Evolutionary conservation across 2,113 vertebrate species (phyloP).

Genomic region (Meleagris gallopavo): DNA sequence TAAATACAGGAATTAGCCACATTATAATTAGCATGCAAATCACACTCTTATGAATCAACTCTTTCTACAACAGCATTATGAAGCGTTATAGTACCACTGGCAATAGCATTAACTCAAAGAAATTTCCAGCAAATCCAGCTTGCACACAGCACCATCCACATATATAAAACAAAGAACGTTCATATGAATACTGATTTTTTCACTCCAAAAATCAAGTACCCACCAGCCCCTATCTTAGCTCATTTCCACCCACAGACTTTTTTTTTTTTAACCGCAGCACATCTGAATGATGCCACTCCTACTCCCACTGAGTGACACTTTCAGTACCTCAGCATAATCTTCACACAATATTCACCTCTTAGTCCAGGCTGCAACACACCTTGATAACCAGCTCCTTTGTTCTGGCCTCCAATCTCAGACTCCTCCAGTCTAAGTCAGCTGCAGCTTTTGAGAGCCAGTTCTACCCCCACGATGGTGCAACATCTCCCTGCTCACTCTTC

Average conservation of each 20-base stretch:
- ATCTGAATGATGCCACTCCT: neutral
- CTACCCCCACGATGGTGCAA: neutral
- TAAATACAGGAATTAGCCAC: slow-evolving; percentile 30
- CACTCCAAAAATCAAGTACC: neutral
- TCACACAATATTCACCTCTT: neutral
- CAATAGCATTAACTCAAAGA: neutral
- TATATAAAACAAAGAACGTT: neutral
- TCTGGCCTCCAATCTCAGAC: neutral
- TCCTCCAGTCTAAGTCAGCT: neutral
- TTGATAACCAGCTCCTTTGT: neutral
- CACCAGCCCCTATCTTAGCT: neutral
- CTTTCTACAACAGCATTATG: neutral
- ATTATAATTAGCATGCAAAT: slow-evolving; percentile 34
- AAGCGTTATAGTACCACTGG: neutral
- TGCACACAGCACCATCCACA: neutral
- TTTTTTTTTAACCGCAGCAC: neutral
- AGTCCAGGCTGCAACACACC: neutral
- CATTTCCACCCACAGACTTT: neutral
- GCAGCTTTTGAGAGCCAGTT: neutral
- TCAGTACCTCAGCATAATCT: neutral
- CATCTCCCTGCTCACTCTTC: neutral
- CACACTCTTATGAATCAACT: slow-evolving; percentile 3
- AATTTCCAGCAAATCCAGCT: neutral
- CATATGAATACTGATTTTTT: neutral
- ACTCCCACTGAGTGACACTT: neutral